Evolutionary conservation across 2,113 vertebrate species (phyloP).

Genomic region (Cnemophilus loriae): DNA sequence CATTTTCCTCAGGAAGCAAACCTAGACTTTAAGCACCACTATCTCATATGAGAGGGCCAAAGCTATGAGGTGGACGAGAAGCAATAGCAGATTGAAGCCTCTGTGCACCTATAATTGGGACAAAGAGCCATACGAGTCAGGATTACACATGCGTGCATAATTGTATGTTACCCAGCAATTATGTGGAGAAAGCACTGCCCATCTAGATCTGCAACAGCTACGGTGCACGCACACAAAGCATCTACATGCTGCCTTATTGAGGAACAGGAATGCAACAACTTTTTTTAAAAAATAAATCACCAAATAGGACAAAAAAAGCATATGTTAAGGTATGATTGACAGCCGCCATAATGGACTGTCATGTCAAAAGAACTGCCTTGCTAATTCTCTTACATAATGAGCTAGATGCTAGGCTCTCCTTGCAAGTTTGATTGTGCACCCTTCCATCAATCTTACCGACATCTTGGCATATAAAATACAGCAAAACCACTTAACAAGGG

Average conservation of each 20-base stretch:
- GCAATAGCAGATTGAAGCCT: not conserved
- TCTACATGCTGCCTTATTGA: constrained; percentile 6
- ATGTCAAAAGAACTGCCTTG: constrained; percentile 66
- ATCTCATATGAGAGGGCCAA: not conserved
- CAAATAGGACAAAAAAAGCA: constrained; percentile 45
- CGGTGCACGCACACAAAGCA: not conserved
- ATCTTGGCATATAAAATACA: constrained; percentile 66
- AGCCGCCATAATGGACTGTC: constrained; percentile 70
- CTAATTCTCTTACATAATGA: constrained; percentile 69
- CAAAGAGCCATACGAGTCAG: not conserved
- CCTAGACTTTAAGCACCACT: not conserved
- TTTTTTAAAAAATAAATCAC: not conserved
- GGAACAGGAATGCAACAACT: not conserved
- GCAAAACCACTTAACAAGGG: constrained; percentile 61
- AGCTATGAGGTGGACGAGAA: not conserved
- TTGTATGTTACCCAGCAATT: not conserved
- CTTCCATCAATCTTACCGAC: constrained; percentile 64
- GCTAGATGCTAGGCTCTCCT: constrained; percentile 62
- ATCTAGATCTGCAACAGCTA: not conserved
- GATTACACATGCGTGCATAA: constrained; percentile 21
- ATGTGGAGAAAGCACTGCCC: not conserved
- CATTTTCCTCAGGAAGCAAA: not conserved
- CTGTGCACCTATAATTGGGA: not conserved
- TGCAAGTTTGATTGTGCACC: constrained; percentile 54
- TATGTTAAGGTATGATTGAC: constrained; percentile 66